Evolutionary conservation across 2,888 invertebrate genomes (phyloP).

Genomic region (Silvanus unidentatus): DNA sequence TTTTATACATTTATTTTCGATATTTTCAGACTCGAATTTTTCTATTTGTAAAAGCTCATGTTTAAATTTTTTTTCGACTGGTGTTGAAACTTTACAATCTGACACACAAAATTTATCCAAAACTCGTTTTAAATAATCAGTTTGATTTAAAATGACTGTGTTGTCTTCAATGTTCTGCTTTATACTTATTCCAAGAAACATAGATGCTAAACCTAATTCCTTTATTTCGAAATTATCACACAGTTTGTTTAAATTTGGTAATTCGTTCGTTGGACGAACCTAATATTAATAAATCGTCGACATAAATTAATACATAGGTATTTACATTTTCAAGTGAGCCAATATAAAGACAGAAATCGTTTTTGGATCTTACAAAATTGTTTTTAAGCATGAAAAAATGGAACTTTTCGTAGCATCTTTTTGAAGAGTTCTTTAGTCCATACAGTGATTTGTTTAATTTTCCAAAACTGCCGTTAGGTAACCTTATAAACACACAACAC

Average conservation of each 20-base stretch:
- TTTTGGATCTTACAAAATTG: slow-evolving; percentile 9
- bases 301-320: slow-evolving; percentile 9
- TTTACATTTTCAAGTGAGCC: not conserved
- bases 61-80: not conserved
- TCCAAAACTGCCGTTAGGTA: slow-evolving; percentile 15
- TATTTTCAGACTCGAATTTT: not conserved
- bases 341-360: slow-evolving; percentile 10
- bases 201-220: slow-evolving; percentile 12
- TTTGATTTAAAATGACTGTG: slow-evolving; percentile 9
- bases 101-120: slow-evolving; percentile 11
- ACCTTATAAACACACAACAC: slow-evolving; percentile 19
- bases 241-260: slow-evolving; percentile 3
- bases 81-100: slow-evolving; percentile 8
- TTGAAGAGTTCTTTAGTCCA: slow-evolving; percentile 18
- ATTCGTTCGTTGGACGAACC: slow-evolving; percentile 5
- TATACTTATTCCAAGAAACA: slow-evolving; percentile 15
- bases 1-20: not conserved
- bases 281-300: slow-evolving; percentile 10
- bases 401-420: slow-evolving; percentile 15
- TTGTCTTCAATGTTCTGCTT: slow-evolving; percentile 7
- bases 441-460: slow-evolving; percentile 19
- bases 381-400: slow-evolving; percentile 6
- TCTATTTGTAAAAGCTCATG: not conserved
- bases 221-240: slow-evolving; percentile 10
- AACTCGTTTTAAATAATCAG: slow-evolving; percentile 9